Evolutionary conservation across 1,140 invertebrate genomes (phyloP).

Genomic region (Pantala flavescens): DNA sequence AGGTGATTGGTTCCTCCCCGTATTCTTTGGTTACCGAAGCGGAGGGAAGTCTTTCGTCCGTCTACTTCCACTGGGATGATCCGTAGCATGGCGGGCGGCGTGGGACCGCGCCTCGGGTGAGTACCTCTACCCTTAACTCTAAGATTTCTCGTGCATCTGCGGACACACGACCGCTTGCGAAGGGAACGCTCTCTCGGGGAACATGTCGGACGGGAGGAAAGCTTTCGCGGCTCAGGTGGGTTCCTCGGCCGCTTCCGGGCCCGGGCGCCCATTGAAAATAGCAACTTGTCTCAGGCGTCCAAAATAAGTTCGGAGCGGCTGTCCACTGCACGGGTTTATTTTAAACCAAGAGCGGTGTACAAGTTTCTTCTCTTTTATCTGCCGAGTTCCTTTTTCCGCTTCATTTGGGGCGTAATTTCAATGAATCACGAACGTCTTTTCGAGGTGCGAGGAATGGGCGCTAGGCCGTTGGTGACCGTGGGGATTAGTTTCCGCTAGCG

Average conservation of each 20-base stretch:
- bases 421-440: too few species aligned
- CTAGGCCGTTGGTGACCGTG: too few species aligned
- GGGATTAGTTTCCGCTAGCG: too few species aligned
- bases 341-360: slow-evolving; percentile 5
- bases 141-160: too few species aligned
- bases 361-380: not conserved
- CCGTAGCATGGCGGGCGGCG: not conserved
- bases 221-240: not conserved
- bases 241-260: not conserved
- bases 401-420: too few species aligned
- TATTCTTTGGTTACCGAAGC: too few species aligned
- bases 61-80: not conserved
- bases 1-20: not conserved
- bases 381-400: not conserved
- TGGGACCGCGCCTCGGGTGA: not conserved
- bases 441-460: too few species aligned
- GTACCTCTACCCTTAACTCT: not conserved
- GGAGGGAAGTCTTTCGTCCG: too few species aligned
- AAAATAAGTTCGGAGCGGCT: not conserved
- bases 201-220: too few species aligned
- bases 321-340: slow-evolving; percentile 7
- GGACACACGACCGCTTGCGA: too few species aligned
- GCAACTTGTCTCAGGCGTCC: slow-evolving; percentile 2
- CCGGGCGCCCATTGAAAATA: slow-evolving; percentile 3
- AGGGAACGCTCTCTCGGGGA: too few species aligned